Percentiles rank a stretch among this genome's conserved stretches.
Evolutionary conservation across 1,140 invertebrate genomes (phyloP).

Genomic region (Megalopta genalis): DNA sequence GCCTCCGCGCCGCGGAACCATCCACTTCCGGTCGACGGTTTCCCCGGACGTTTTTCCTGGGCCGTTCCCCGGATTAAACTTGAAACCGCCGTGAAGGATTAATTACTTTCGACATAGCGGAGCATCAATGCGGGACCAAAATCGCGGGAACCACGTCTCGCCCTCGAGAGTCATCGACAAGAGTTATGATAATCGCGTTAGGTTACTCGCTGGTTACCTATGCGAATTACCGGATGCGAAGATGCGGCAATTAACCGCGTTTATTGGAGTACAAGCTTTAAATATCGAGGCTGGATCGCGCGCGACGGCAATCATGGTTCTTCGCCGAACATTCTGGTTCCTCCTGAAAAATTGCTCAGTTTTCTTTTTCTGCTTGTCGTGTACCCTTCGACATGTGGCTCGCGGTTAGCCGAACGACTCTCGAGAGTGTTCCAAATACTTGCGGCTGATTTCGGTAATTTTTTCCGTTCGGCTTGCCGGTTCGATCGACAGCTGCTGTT

Average conservation of each 20-base stretch:
- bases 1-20: neutral
- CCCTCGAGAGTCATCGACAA: neutral
- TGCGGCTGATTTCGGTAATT: too few relatives aligned
- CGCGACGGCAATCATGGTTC: too few relatives aligned
- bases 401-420: too few relatives aligned
- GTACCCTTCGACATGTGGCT: too few relatives aligned
- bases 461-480: too few relatives aligned
- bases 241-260: neutral
- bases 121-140: neutral
- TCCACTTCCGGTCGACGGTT: slow-evolving; percentile 38
- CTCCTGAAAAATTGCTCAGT: too few relatives aligned
- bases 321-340: too few relatives aligned
- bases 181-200: slow-evolving; percentile 1
- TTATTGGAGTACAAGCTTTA: neutral
- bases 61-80: neutral
- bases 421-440: too few relatives aligned
- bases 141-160: neutral
- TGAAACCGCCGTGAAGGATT: slow-evolving; percentile 5
- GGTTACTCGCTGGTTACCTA: neutral
- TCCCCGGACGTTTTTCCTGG: neutral
- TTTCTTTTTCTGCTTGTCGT: too few relatives aligned
- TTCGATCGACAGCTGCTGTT: too few relatives aligned
- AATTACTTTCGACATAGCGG: slow-evolving; percentile 39
- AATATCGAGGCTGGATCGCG: too few relatives aligned
- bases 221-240: neutral